These are phyloP conservation scores for Litocranius walleri DNA, from an alignment of 2,113 vertebrate genomes.

Conservation along the genomic window DNA sequence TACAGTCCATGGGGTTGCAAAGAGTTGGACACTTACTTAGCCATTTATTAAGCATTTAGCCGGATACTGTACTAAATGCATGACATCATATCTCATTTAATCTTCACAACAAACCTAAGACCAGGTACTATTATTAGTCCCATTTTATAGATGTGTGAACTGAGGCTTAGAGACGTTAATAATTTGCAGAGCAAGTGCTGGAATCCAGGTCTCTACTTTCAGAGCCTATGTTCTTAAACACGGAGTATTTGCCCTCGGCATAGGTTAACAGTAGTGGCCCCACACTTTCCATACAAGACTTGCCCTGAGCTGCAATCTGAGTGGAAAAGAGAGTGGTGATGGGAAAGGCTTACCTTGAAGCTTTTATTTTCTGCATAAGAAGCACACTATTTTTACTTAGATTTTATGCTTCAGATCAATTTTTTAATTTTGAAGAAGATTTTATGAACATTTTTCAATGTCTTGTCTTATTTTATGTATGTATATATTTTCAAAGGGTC, in stretches of 20 bases:
- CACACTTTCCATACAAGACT: neutral
- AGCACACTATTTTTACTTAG: neutral
- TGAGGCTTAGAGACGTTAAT: neutral
- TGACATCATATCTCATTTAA: neutral
- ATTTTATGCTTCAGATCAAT: neutral
- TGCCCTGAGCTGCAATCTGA: neutral
- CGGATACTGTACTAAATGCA: neutral
- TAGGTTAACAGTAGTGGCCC: neutral
- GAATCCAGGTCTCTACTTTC: neutral
- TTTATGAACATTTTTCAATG: neutral
- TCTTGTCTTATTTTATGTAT: neutral
- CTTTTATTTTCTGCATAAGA: neutral
- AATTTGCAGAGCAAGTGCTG: neutral
- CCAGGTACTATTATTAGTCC: neutral
- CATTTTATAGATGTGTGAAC: neutral
- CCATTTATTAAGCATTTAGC: neutral
- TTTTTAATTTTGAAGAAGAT: neutral
- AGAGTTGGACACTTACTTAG: neutral
- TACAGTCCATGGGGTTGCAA: too few species aligned
- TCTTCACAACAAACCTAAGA: neutral
- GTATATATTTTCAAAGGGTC: neutral
- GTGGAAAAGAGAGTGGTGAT: neutral
- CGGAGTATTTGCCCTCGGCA: neutral
- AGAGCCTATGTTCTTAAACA: neutral
- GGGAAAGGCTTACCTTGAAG: neutral